These are phyloP conservation scores for Cheiracanthium punctorium DNA, from an alignment of 2,888 invertebrate species.

Conservation along the genomic window DNA sequence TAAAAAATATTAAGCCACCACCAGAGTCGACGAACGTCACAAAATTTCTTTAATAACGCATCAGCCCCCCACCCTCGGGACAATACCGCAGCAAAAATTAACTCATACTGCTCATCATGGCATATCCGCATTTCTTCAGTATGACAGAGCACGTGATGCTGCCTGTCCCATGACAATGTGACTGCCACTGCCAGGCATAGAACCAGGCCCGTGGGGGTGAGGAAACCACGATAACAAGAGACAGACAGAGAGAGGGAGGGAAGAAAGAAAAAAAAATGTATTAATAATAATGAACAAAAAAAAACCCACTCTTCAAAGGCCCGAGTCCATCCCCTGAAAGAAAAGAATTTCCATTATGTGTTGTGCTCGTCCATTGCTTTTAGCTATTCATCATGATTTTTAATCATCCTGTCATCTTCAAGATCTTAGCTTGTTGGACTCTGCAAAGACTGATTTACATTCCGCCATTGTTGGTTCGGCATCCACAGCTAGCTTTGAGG, in stretches of 20 bases:
- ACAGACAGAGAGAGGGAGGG: too few species aligned
- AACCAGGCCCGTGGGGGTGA: constrained; percentile 30
- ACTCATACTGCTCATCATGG: constrained; percentile 34
- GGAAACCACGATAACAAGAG: neutral
- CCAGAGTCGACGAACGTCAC: neutral
- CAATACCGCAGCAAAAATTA: constrained; percentile 19
- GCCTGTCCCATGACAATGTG: constrained; percentile 30
- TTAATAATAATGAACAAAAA: constrained; percentile 69
- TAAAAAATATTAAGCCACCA: neutral
- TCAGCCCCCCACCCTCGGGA: neutral
- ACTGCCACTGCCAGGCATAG: constrained; percentile 28
- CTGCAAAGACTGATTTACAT: too few species aligned
- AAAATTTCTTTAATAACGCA: neutral
- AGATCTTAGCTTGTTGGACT: neutral
- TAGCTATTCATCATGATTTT: constrained; percentile 62
- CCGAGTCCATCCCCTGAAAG: constrained; percentile 4
- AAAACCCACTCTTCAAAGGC: constrained; percentile 53
- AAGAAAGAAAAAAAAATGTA: neutral
- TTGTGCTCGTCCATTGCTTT: constrained; percentile 34
- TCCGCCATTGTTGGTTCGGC: neutral
- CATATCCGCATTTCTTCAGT: constrained; percentile 12
- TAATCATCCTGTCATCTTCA: constrained; percentile 61
- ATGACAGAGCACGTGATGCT: constrained; percentile 25
- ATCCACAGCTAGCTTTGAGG: too few species aligned
- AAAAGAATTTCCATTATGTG: constrained; percentile 65